Base-by-base conservation (phyloP, 1,140 invertebrate genomes). In the Odontomachus brunneus region DNA sequence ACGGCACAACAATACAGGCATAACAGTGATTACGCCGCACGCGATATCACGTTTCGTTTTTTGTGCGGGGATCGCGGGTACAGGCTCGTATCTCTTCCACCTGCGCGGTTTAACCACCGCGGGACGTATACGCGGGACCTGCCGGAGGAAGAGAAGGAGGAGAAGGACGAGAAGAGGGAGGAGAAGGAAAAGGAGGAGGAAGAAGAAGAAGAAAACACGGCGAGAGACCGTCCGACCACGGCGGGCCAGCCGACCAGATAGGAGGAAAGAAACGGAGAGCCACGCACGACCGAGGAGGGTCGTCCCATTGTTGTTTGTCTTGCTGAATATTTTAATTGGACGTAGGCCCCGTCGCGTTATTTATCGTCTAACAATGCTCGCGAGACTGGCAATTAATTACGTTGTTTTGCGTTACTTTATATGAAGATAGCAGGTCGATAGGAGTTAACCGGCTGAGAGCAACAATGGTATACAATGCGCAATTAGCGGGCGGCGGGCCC, bases 261-360 rank as follows among this genome's bases (percentile, higher is more conserved):
- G 44, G 29, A 78, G 62, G 38, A 82, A 84, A 82, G 82, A 65
- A 83, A 59, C 66, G 26, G 51, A 63, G 44, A 81, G 76, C 22
- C 72, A 55, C 60, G 66, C 75, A 84, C 59, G 75, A 67, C 65
- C 71, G 74, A 83, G 90, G 86, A 81, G 88, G 86, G 84, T 86
- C 85, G 87, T 90, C 89, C 83, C 92, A 94, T 94, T 94, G 92
- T 94, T 93, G 93, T 94, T 94, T 94, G 93, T 94, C 93, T 94
- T 91, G 89, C 74, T 93, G 92, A 94, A 94, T 94, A 94, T 94
- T 94, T 93, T 94, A 93, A 94, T 94, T 94, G 93, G 93, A 92
- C 90, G 85, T 89, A 84, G 85, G 82, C 66, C 71, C 84, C 60
- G 80, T 51, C 75, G 88, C 84, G 92, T 94, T 94, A 94, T 94